Evolutionary conservation across 1,140 invertebrate genomes (phyloP), one percentile per base, ranked within the genome.

Genomic region (Harpegnathos saltator): DNA sequence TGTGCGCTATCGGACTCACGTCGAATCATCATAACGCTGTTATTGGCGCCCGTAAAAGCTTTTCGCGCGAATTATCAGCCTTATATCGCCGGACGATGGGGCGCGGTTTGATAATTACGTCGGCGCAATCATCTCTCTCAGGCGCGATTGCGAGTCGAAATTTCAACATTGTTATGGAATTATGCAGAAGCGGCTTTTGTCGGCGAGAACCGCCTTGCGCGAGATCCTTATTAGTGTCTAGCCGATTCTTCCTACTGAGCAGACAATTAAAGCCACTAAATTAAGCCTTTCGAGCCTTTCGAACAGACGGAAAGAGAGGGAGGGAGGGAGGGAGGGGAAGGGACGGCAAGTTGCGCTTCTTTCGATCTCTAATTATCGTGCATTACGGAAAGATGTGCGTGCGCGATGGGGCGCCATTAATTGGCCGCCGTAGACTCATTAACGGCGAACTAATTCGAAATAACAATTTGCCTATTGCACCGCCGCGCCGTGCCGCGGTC

Each of bases 401-500:
- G 63, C 56, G 44, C 48, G 50, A 68, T 71, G 58, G 22, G 24
- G 17, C 26, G 58, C 58, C 58, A 58, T 82, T 89, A 85, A 88
- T 83, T 85, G 59, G 59, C 63, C 26, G 15, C 65, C 9, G 58
- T 24, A 17, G 61, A 68, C 56, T 52, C 83, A 85, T 88, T 88
- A 88, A 88, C 61, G 77, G 38, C 33, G 1, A 33, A 66, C 72
- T 88, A 88, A 88, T 88, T 88, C 78, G 83, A 88, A 88, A 88
- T 88, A 88, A 88, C 73, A 88, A 88, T 88, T 88, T 73, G 58
- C 59, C 77, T 58, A 69, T 88, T 59, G 78, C 56, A 24, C 38
- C 11, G 12, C 12, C 14, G 52, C 44, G 26, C n/a, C n/a, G n/a
- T n/a, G 52, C 22, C 17, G 52, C 44, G 3, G n/a, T 65, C 48